A percentile compares a stretch with the other conserved stretches of the same genome.
phyloP scores from a whole-genome alignment of 2,113 vertebrate genomes.

The Calcarius ornatus region DNA sequence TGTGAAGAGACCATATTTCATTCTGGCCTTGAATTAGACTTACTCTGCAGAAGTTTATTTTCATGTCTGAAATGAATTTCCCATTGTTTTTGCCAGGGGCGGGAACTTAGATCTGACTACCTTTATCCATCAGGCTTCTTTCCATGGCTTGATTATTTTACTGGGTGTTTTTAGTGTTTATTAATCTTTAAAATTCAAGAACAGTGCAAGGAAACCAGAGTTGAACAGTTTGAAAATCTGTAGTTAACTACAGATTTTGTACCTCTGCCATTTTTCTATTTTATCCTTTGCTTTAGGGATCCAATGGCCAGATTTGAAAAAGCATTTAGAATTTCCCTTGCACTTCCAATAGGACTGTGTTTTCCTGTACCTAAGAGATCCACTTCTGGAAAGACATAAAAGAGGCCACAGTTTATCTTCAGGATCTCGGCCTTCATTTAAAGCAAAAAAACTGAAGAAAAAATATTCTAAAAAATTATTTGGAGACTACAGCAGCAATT shows the following conservation, averaged over 20 bases:
- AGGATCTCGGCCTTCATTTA: neutral
- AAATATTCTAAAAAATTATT: neutral
- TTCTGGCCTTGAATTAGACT: constrained; percentile 15
- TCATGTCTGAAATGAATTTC: constrained; percentile 41
- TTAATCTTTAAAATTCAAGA: constrained; percentile 3
- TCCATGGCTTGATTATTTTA: neutral
- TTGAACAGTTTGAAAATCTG: neutral
- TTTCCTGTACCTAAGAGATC: neutral
- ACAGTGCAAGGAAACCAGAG: neutral
- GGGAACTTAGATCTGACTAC: neutral
- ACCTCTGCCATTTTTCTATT: neutral
- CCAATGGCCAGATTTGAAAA: neutral
- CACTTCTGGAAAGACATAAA: neutral
- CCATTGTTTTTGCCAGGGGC: constrained; percentile 39
- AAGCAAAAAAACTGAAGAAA: neutral
- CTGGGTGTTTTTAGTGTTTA: neutral
- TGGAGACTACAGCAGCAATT: neutral
- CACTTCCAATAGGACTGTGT: neutral
- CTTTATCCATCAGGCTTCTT: neutral
- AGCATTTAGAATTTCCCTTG: neutral
- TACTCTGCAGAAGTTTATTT: constrained; percentile 42
- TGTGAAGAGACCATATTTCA: neutral
- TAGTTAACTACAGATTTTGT: neutral
- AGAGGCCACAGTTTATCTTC: neutral
- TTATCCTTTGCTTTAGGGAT: neutral